Base-by-base conservation (phyloP, 2,113 vertebrate genomes). In the Callithrix jacchus region DNA sequence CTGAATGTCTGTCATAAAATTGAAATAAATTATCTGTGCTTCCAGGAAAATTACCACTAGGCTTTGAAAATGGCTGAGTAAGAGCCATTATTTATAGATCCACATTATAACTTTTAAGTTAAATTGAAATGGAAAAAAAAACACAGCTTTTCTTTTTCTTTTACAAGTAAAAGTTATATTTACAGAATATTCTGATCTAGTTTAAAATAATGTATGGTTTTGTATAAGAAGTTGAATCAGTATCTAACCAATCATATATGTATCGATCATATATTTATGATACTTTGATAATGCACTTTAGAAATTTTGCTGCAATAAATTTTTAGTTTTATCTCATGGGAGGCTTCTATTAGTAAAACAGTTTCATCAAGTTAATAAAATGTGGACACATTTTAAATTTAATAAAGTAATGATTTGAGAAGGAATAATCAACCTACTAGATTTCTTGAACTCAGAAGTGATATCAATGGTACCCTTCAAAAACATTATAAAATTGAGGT, bases 21-120 rank as follows among this genome's bases (percentile, higher is more conserved):
- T 85, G 70, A 97, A 94, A 95, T 88, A 95, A 92, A 87, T 96
- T 92, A 92, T 85, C 76, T 95, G 64, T 89, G 17, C 71, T 92
- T 81, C 77, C 25, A 92, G 66, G 76, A 84, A 96, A 93, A 96
- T 95, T 92, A 87, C 45, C 87, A 40, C 71, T 90, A 77, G 66
- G 11, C 54, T 94, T 95, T 95, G 76, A n/a, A 95, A 96, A 94
- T 27, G 13, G 64, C 76, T 97, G 87, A 96, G 8, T 91, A 94
- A 77, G 66, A 86, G 37, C 8, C 32, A 61, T 88, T 90, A 85
- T 93, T 97, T 97, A 76, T 32, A 73, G 35, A 37, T 21, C 0
- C 64, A 88, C 37, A 49, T 45, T 81, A 47, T 52, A 80, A 80
- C 95, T 87, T 91, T 13, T 92, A 56, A 90, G 66, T 87, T 66